Percentiles rank a stretch among this genome's conserved stretches.
Evolutionary conservation across 2,888 invertebrate species (phyloP).

Genomic region (Eulithis testata): DNA sequence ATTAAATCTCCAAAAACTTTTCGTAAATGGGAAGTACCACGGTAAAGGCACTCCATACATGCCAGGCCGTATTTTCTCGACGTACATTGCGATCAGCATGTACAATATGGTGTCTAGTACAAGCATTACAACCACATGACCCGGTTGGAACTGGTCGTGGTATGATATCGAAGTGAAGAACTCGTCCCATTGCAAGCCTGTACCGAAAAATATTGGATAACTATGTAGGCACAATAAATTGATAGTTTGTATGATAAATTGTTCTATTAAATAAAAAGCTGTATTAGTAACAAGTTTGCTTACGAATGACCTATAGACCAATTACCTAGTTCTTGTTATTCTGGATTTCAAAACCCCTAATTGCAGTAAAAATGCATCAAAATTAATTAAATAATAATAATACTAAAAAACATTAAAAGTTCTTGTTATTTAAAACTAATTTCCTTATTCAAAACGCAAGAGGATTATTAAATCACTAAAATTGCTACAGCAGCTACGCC

Average conservation of each 20-base stretch:
- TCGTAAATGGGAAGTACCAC: conserved; percentile 92
- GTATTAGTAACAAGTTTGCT: no score
- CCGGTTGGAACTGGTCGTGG: conserved; percentile 89
- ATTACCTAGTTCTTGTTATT: no score
- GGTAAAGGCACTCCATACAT: conserved; percentile 92
- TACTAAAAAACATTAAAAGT: no score
- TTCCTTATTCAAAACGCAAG: neutral
- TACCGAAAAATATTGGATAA: conserved; percentile 17
- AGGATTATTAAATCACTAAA: neutral
- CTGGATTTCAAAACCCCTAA: no score
- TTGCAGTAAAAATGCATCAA: no score
- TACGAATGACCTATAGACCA: no score
- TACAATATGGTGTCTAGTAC: conserved; percentile 89
- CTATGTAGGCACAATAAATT: neutral
- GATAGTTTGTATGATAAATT: no score
- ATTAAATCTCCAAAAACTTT: conserved; percentile 82
- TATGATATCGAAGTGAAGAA: conserved; percentile 87
- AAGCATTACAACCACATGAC: conserved; percentile 89
- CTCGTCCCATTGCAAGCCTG: conserved; percentile 87
- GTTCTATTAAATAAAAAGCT: no score
- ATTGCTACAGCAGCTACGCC: neutral
- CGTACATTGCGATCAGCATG: conserved; percentile 91
- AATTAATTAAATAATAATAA: no score
- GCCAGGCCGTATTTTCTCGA: conserved; percentile 95
- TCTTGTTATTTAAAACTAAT: no score